Evolutionary conservation across 2,797 vertebrate genomes (phyloP), one percentile per base, ranked within the genome.

Genomic region (Falco biarmicus): DNA sequence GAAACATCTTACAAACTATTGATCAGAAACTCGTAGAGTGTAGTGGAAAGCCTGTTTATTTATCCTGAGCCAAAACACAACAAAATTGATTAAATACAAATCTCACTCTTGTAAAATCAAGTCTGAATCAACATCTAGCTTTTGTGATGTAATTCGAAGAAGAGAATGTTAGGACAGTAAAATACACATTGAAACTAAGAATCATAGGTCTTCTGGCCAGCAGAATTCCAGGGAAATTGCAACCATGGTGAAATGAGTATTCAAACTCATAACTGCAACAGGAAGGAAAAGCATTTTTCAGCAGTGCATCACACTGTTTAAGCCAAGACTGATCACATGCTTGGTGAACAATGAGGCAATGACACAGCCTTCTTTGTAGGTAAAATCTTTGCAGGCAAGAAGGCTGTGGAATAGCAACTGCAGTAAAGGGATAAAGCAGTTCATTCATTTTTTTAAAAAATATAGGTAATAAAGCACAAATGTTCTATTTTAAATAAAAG

Each of bases 201-300:
- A 71, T 71, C 19, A 24, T 29, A 68, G 45, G 41, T 83, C 7
- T 9, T 85, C 29, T 68, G 57, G 17, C 24, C 61, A 89, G 29
- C 14, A 80, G 64, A 87, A 57, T 81, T 92, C 82, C 65, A 54
- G 15, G 59, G 68, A 77, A 75, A 22, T 53, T 84, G 20, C 6
- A 85, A 8, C 32, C 11, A 80, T 48, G 21, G 39, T 13, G 15
- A 87, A 92, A 82, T 54, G 69, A 79, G 5, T 63, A 37, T 56
- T 84, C 31, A 34, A 0, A 68, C 18, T 37, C 29, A 21, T 69
- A 63, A 63, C 18, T 86, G 19, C 39, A 86, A 85, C 43, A 92
- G 73, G 68, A 89, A 94, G 79, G 39, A 84, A 93, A 59, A 81
- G 3, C 80, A 81, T 87, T 88, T 89, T 93, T 80, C 39, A 70